These are phyloP conservation scores for Aricia artaxerxes DNA, from an alignment of 2,888 invertebrate species.

Conservation along the genomic window DNA sequence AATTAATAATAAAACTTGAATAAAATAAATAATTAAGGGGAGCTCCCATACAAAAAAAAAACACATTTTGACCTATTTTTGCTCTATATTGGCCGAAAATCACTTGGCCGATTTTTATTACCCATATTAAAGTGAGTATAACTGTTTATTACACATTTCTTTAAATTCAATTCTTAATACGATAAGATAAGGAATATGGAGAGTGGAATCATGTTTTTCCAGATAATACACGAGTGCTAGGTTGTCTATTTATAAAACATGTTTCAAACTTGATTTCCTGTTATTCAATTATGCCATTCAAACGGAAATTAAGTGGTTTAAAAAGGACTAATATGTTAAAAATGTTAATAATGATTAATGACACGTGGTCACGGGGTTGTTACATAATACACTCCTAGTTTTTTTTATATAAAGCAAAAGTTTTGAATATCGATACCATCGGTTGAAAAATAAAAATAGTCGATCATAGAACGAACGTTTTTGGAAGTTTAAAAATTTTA, in stretches of 20 bases:
- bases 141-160: not conserved
- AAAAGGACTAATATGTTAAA: not conserved
- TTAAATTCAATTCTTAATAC: not conserved
- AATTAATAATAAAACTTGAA: too few species aligned
- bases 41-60: too few species aligned
- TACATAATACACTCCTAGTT: too few species aligned
- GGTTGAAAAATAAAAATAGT: too few species aligned
- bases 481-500: too few species aligned
- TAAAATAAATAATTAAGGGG: too few species aligned
- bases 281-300: not conserved
- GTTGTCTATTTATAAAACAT: not conserved
- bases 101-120: not conserved
- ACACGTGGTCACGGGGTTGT: not conserved
- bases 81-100: too few species aligned
- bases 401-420: too few species aligned
- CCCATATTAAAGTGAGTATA: not conserved
- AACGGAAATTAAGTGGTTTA: not conserved
- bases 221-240: not conserved
- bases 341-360: not conserved
- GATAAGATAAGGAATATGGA: not conserved
- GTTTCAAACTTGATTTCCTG: conserved; percentile 6
- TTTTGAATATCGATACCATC: too few species aligned
- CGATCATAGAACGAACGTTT: too few species aligned
- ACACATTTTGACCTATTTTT: too few species aligned
- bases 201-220: not conserved